Conservation (phyloP, 2,797 vertebrate species). For the Selene dorsalis region DNA sequence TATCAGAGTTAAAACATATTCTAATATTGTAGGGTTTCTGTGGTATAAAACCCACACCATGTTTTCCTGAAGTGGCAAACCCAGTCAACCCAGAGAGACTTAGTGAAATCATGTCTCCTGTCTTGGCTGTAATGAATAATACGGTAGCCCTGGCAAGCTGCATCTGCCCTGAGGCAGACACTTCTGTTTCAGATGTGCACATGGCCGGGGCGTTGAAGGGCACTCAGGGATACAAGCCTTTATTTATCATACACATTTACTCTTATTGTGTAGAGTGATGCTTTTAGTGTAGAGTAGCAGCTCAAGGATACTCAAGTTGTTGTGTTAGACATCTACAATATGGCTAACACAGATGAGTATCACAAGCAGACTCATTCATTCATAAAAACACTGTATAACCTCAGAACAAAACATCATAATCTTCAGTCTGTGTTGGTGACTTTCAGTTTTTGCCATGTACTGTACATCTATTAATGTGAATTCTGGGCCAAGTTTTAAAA, state of each 20-base stretch:
- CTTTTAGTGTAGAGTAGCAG: constrained; percentile 6
- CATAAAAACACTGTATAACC: background rate
- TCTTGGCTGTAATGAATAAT: constrained; percentile 19
- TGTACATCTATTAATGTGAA: background rate
- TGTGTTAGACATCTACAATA: background rate
- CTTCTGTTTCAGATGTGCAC: constrained; percentile 4
- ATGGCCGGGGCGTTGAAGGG: background rate
- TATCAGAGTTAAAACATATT: background rate
- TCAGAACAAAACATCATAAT: background rate
- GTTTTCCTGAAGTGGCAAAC: background rate
- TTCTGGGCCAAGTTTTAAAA: background rate
- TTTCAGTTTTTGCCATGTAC: background rate
- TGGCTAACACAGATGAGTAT: background rate
- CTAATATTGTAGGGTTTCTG: background rate
- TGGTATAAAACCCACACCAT: constrained; percentile 3
- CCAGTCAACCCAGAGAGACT: constrained; percentile 3
- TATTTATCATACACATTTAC: constrained; percentile 22
- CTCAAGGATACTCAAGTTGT: background rate
- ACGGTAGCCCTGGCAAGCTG: constrained; percentile 15
- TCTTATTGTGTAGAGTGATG: constrained; percentile 5
- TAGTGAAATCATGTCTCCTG: background rate
- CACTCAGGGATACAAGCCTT: constrained; percentile 5
- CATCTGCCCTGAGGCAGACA: constrained; percentile 22
- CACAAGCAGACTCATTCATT: background rate
- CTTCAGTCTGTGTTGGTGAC: background rate